Conservation (phyloP, 2,113 vertebrate species). For the Aramus guarauna region DNA sequence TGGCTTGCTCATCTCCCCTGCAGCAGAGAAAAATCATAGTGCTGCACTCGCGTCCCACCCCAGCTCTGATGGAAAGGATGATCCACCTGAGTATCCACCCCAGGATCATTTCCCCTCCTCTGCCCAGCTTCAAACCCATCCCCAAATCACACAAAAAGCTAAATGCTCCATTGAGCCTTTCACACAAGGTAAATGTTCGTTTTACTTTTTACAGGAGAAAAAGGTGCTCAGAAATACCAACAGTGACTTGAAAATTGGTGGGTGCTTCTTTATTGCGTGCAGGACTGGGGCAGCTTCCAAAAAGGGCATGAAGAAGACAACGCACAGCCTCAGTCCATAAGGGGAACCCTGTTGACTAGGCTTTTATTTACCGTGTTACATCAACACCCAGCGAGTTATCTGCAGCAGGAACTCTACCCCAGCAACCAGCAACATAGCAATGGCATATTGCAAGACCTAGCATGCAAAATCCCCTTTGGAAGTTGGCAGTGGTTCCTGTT, state of each 20-base stretch:
- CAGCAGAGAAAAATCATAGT: not conserved
- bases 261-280: not conserved
- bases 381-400: not conserved
- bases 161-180: not conserved
- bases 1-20: not conserved
- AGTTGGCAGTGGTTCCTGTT: not conserved
- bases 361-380: constrained; percentile 18
- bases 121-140: not conserved
- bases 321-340: not conserved
- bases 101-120: not conserved
- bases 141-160: not conserved
- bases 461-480: not conserved
- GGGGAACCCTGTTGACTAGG: not conserved
- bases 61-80: not conserved
- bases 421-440: not conserved
- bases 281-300: not conserved
- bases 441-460: not conserved
- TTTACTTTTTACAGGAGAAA: not conserved
- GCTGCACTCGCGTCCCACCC: not conserved
- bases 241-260: not conserved
- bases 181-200: not conserved
- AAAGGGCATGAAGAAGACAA: not conserved
- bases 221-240: not conserved
- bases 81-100: not conserved
- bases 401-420: not conserved